phyloP scores from a whole-genome alignment of 2,797 vertebrate genomes.

The Coreius guichenoti region DNA sequence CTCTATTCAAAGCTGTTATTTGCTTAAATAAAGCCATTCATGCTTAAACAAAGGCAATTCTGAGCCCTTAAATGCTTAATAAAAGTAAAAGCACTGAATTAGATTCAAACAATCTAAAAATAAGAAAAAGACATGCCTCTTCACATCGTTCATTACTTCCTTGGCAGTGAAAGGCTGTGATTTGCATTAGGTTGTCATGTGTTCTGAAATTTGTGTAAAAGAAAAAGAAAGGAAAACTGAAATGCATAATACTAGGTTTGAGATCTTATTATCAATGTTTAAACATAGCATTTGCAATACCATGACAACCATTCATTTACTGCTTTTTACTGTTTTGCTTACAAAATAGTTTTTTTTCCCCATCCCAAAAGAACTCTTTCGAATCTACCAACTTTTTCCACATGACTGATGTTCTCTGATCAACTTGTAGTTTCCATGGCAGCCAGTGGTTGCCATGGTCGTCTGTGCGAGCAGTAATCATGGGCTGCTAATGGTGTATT shows the following conservation, averaged over 20 bases:
- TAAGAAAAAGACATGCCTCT: background rate
- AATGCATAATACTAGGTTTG: background rate
- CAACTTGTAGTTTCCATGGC: slow-evolving; percentile 45
- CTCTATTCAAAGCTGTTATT: background rate
- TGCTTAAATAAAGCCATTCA: background rate
- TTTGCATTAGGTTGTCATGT: slow-evolving; percentile 3
- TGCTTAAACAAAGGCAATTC: slow-evolving; percentile 4
- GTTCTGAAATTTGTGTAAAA: slow-evolving; percentile 16
- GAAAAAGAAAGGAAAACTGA: background rate
- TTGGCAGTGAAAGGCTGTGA: background rate
- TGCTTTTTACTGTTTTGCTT: background rate
- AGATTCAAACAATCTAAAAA: background rate
- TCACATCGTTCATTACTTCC: background rate
- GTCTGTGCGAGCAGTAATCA: slow-evolving; percentile 38
- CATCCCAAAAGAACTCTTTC: slow-evolving; percentile 24
- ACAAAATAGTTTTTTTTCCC: background rate
- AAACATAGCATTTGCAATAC: background rate
- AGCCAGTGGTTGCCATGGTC: slow-evolving; percentile 47
- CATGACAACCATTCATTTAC: background rate
- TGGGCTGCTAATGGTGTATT: slow-evolving; percentile 42
- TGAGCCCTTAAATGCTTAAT: background rate
- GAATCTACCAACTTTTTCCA: slow-evolving; percentile 43
- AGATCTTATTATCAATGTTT: background rate
- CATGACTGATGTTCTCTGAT: slow-evolving; percentile 24
- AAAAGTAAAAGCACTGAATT: background rate